Base-by-base conservation (phyloP, 2,888 invertebrate genomes). In the Drosophila paranaensis region DNA sequence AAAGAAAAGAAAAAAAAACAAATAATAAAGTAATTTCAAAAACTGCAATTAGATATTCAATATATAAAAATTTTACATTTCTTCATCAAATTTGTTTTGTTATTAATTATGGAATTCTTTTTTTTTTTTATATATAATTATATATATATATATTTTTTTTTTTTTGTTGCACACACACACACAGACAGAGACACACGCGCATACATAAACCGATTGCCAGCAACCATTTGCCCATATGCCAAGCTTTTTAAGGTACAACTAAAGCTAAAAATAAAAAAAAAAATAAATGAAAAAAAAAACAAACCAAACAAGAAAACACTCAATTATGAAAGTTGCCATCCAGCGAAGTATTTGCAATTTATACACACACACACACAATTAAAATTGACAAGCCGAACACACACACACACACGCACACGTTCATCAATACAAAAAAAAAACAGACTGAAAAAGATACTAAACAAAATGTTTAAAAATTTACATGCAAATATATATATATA, bases 251-350 rank as follows among this genome's bases (percentile, higher is more conserved):
- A 60, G 40, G 54, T 42, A 78, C 69, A 58, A 60, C 50, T 27
- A 60, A 50, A 42, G 55, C 45, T 39, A 57, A 35, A 33, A 33
- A 33, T 33, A 33, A 0, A 27, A 5, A 27, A 27, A 27, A 3
- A 20, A 20, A 20, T 2, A 50, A 74, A 60, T 25, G 53, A 45
- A 54, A 58, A 62, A 25, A 46, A 54, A 63, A 53, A 42, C 25
- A 48, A 61, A 33, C 48, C 39, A 40, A 66, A 64, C 45, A 33
- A 46, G 13, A 46, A 55, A 57, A 66, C 25, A 69, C 56, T 65
- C 48, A 74, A 88, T 82, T 84, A 85, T 85, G 71, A 85, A 84
- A 87, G 70, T 86, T 86, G 89, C 89, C 85, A 89, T 86, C 89
- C 85, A 86, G 89, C 87, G 79, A 88, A 85, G 50, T 82, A 86